A percentile compares a stretch with the other conserved stretches of the same genome.
phyloP scores from a whole-genome alignment of 2,113 vertebrate species.

The Ptychochromis oligacanthus region DNA sequence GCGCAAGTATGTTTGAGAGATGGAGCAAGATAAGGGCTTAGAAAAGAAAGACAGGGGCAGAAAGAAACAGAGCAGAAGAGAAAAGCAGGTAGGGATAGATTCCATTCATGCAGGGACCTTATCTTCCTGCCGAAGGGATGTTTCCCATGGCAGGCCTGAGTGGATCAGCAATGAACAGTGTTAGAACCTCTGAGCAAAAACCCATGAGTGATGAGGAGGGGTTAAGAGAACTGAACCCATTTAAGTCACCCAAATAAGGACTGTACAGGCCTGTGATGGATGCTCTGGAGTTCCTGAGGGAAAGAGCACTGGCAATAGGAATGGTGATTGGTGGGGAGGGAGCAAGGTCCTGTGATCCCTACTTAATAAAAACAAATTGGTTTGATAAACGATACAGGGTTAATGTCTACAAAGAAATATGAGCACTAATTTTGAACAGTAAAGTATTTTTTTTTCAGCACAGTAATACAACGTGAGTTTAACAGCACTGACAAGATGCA shows the following conservation, averaged over 20 bases:
- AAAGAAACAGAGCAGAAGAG: slow-evolving; percentile 8
- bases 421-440: slow-evolving; percentile 22
- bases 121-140: slow-evolving; percentile 51
- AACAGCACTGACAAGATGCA: not conserved
- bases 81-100: slow-evolving; percentile 42
- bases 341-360: slow-evolving; percentile 64
- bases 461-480: not conserved
- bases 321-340: slow-evolving; percentile 59
- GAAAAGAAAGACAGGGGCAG: slow-evolving; percentile 32
- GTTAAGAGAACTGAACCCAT: slow-evolving; percentile 87
- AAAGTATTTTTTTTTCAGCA: slow-evolving; percentile 14
- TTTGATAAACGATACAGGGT: slow-evolving; percentile 66
- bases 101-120: slow-evolving; percentile 43
- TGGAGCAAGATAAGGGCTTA: slow-evolving; percentile 39
- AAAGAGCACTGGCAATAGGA: slow-evolving; percentile 58
- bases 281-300: slow-evolving; percentile 72
- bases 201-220: slow-evolving; percentile 81
- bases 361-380: slow-evolving; percentile 77
- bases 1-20: slow-evolving; percentile 57
- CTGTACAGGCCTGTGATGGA: slow-evolving; percentile 73
- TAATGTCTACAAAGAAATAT: slow-evolving; percentile 56
- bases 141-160: slow-evolving; percentile 73
- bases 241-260: slow-evolving; percentile 86
- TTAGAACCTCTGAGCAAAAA: slow-evolving; percentile 69
- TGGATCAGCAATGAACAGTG: slow-evolving; percentile 62